These are phyloP conservation scores for Dolichoris vasculosae DNA, from an alignment of 1,140 invertebrate species.

Conservation along the genomic window DNA sequence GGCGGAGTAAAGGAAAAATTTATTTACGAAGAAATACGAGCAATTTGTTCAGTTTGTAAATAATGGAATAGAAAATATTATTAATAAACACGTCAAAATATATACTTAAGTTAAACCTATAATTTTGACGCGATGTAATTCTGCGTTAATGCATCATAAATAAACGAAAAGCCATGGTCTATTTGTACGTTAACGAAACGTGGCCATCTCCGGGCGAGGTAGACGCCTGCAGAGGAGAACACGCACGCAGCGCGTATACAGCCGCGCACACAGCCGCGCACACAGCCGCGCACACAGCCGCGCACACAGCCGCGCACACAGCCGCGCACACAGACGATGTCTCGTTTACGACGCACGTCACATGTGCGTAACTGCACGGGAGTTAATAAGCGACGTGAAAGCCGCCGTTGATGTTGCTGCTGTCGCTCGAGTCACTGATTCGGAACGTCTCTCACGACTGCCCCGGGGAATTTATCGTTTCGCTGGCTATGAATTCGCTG, in stretches of 20 bases:
- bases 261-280: neutral
- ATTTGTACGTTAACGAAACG: conserved; percentile 7
- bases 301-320: neutral
- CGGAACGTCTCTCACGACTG: conserved; percentile 18
- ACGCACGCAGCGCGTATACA: too few species aligned
- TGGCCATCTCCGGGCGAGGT: neutral
- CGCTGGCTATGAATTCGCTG: neutral
- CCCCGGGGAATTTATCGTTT: conserved; percentile 23
- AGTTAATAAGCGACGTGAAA: conserved; percentile 14
- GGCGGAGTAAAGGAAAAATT: too few species aligned
- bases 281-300: too few species aligned
- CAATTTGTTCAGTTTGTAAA: too few species aligned
- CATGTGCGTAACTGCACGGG: neutral
- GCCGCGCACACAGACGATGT: too few species aligned
- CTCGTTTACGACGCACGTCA: neutral
- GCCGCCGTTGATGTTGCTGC: neutral
- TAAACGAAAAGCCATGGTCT: neutral
- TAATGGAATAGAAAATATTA: neutral
- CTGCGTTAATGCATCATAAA: neutral
- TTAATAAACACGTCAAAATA: neutral
- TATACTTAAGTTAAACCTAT: neutral
- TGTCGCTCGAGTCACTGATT: conserved; percentile 11
- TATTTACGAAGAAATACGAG: too few species aligned
- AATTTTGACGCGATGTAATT: neutral
- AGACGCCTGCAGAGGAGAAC: too few species aligned